phyloP scores from a whole-genome alignment of 2,888 invertebrate genomes.

The Epinotia demarniana region DNA sequence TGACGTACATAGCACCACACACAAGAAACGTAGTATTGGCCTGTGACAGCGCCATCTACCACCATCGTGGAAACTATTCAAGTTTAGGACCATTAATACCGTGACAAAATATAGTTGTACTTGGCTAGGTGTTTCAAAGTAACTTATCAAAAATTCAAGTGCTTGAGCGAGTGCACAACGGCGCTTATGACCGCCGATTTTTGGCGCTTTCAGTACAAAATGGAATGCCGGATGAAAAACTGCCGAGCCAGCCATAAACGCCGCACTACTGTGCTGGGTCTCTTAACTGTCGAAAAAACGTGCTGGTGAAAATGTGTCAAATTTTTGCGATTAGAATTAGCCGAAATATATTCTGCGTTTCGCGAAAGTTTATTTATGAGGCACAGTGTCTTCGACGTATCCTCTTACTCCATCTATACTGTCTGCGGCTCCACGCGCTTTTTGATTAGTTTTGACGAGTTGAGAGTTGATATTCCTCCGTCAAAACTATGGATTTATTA shows the following conservation, averaged over 20 bases:
- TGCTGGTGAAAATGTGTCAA: background rate
- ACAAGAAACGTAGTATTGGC: background rate
- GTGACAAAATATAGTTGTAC: background rate
- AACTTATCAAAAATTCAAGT: background rate
- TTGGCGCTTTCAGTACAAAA: too few relatives aligned
- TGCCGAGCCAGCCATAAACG: background rate
- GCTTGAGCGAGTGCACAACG: background rate
- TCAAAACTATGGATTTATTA: too few relatives aligned
- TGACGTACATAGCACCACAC: background rate
- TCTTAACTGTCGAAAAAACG: background rate
- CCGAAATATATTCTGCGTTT: too few relatives aligned
- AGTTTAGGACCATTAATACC: background rate
- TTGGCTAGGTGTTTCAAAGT: background rate
- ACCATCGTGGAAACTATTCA: background rate
- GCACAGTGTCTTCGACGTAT: too few relatives aligned
- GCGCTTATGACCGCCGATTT: too few relatives aligned
- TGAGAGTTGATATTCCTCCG: too few relatives aligned
- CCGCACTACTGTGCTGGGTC: background rate
- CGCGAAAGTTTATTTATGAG: too few relatives aligned
- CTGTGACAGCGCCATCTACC: background rate
- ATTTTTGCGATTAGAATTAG: background rate
- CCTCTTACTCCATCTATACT: too few relatives aligned
- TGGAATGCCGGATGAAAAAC: too few relatives aligned
- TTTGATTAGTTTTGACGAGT: too few relatives aligned
- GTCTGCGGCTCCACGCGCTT: too few relatives aligned